Evolutionary conservation across 2,113 vertebrate species (phyloP).

Genomic region (Heterotilapia buettikoferi): DNA sequence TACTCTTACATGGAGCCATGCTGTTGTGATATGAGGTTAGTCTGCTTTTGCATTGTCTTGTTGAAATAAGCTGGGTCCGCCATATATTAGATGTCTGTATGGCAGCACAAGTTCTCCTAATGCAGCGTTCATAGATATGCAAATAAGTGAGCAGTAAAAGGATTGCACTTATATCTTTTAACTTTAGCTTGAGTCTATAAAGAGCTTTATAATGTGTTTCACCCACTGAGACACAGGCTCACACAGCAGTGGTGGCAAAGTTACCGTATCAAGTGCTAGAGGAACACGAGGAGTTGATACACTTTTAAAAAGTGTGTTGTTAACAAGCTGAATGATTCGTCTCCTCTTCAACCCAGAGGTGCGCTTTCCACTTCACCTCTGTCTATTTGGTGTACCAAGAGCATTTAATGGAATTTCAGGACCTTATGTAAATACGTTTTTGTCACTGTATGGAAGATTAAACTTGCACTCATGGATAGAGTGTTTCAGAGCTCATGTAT

Average conservation of each 20-base stretch:
- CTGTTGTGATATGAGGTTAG: neutral
- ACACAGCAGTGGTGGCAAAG: neutral
- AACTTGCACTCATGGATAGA: neutral
- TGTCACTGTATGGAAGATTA: neutral
- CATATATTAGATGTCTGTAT: neutral
- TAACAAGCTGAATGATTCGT: neutral
- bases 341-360: neutral
- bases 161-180: neutral
- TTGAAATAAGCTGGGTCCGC: neutral
- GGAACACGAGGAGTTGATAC: neutral
- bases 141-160: neutral
- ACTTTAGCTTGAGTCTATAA: neutral
- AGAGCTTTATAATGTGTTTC: neutral
- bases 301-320: neutral
- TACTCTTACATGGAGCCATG: neutral
- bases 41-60: neutral
- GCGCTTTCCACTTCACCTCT: neutral
- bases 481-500: neutral
- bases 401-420: neutral
- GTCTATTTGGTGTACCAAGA: neutral
- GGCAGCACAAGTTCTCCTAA: neutral
- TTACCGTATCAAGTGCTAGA: neutral
- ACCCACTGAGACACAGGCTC: neutral
- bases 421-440: neutral
- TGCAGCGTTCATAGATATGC: rapidly evolving